Conservation (phyloP, 2,797 vertebrate species). For the Parauchenoglanis ngamensis region DNA sequence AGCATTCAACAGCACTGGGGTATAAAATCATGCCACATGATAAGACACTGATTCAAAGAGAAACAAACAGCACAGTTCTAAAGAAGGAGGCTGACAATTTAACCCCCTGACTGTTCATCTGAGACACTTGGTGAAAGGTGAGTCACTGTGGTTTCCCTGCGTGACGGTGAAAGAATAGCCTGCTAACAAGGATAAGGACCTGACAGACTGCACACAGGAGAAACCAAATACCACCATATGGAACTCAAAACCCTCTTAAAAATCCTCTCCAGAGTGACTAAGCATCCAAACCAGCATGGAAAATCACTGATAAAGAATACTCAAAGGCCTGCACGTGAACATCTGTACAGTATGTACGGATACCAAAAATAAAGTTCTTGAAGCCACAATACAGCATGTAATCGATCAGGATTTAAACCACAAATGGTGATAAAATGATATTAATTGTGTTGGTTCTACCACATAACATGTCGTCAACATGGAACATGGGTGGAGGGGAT, state of each 20-base stretch:
- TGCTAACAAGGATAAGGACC: conserved; percentile 25
- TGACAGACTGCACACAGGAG: conserved; percentile 28
- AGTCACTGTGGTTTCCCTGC: conserved; percentile 17
- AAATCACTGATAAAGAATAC: neutral
- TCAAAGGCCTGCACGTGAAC: neutral
- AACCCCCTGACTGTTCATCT: neutral
- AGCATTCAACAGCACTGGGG: too few species aligned
- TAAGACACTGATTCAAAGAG: neutral
- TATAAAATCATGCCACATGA: neutral
- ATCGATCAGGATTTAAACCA: neutral
- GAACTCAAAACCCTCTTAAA: neutral
- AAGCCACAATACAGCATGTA: neutral
- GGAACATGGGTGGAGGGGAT: neutral
- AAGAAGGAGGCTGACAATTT: neutral
- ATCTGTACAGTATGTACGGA: neutral
- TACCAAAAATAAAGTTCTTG: neutral
- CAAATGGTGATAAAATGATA: neutral
- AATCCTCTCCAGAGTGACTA: conserved; percentile 27
- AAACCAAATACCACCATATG: conserved; percentile 36
- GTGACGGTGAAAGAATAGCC: conserved; percentile 21
- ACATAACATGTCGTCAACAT: neutral
- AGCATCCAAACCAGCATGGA: conserved; percentile 10
- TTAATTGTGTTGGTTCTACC: neutral
- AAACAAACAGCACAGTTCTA: neutral
- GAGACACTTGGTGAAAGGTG: conserved; percentile 33